Percentiles rank a stretch among this genome's conserved stretches.
Evolutionary conservation across 2,113 vertebrate genomes (phyloP).

Genomic region (Etheostoma cragini): DNA sequence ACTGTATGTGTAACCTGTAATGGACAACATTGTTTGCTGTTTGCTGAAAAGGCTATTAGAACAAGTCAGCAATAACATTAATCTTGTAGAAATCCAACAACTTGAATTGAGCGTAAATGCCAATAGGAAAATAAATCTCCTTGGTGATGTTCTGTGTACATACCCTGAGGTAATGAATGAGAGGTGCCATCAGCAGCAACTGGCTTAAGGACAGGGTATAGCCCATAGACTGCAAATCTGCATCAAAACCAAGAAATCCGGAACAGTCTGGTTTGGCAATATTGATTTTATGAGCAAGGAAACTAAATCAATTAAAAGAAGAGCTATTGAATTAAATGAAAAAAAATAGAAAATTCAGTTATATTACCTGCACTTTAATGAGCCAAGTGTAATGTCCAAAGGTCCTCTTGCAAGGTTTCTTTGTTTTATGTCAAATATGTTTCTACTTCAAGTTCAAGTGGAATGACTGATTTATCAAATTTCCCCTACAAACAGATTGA

Average conservation of each 20-base stretch:
- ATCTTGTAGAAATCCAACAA: slow-evolving; percentile 33
- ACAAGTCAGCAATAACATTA: slow-evolving; percentile 16
- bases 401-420: not conserved
- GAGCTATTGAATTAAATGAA: not conserved
- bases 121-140: slow-evolving; percentile 45
- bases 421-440: slow-evolving; percentile 30
- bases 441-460: slow-evolving; percentile 40
- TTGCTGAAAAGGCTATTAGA: slow-evolving; percentile 20
- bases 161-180: slow-evolving; percentile 24
- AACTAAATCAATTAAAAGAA: slow-evolving; percentile 12
- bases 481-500: slow-evolving; percentile 34
- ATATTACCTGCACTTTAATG: not conserved
- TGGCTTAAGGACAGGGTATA: slow-evolving; percentile 11
- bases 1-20: slow-evolving; percentile 27
- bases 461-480: slow-evolving; percentile 46
- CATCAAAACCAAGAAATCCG: slow-evolving; percentile 15
- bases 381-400: not conserved
- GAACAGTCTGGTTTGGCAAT: not conserved
- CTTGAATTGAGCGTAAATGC: slow-evolving; percentile 36
- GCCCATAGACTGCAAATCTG: slow-evolving; percentile 20
- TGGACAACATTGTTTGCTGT: slow-evolving; percentile 25
- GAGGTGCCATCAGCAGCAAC: slow-evolving; percentile 30
- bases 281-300: slow-evolving; percentile 18
- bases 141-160: slow-evolving; percentile 1
- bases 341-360: not conserved